A percentile compares a stretch with the other conserved stretches of the same genome.
phyloP scores from a whole-genome alignment of 2,113 vertebrate species.

The Tylochromis polylepis region DNA sequence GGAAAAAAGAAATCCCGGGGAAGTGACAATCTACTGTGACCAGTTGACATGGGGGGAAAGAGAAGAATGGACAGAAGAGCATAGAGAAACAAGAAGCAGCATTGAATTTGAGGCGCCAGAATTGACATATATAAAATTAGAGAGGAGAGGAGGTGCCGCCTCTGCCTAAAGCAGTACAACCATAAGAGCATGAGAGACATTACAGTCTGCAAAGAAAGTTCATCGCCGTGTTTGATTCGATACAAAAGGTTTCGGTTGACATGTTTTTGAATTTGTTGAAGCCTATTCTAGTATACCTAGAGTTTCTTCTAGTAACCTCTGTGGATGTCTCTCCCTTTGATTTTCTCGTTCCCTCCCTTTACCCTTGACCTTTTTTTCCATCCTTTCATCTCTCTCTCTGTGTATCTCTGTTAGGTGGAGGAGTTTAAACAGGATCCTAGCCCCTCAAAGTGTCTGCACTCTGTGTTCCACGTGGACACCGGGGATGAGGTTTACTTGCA shows the following conservation, averaged over 20 bases:
- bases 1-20: background rate
- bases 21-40: background rate
- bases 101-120: fast-evolving
- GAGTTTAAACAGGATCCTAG: constrained; percentile 94
- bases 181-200: background rate
- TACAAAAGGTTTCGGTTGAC: background rate
- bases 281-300: background rate
- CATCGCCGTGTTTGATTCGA: background rate
- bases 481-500: constrained; percentile 85
- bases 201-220: background rate
- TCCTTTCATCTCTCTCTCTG: background rate
- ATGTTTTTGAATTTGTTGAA: background rate
- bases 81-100: background rate
- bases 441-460: constrained; percentile 90
- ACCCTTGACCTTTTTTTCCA: background rate
- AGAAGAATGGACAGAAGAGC: background rate
- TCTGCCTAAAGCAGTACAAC: background rate
- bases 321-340: background rate
- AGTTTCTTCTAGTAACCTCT: background rate
- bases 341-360: background rate
- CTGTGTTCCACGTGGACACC: constrained; percentile 83
- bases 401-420: constrained; percentile 78
- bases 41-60: fast-evolving
- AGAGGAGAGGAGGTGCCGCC: background rate
- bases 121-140: background rate